Percentiles rank a stretch among this genome's conserved stretches.
phyloP scores from a whole-genome alignment of 1,140 invertebrate genomes.

The Scaptodrosophila lebanonensis region DNA sequence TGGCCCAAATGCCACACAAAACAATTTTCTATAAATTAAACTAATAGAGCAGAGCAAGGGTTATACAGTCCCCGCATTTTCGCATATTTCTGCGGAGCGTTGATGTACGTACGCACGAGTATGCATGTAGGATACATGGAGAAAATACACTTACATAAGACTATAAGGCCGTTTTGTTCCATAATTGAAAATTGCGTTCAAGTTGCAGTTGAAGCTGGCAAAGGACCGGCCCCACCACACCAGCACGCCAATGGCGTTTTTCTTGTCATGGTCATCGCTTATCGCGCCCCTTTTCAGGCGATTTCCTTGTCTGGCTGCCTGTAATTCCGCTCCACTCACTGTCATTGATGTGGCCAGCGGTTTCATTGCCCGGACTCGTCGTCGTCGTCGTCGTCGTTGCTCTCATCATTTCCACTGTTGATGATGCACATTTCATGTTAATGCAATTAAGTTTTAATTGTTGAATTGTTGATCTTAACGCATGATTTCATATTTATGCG shows the following conservation, averaged over 20 bases:
- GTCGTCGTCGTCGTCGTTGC: not conserved
- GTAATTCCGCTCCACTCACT: not conserved
- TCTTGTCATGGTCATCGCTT: no score
- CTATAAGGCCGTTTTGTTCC: no score
- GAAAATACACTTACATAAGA: no score
- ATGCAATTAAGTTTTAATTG: constrained; percentile 76
- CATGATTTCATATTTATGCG: constrained; percentile 75
- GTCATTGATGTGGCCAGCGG: not conserved
- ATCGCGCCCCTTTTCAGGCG: constrained; percentile 29
- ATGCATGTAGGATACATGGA: no score
- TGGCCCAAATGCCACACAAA: constrained; percentile 58
- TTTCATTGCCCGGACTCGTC: not conserved
- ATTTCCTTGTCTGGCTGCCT: constrained; percentile 13
- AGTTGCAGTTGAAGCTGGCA: no score
- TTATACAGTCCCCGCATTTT: no score
- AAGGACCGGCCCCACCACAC: no score
- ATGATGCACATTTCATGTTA: constrained; percentile 75
- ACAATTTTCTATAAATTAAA: constrained; percentile 74
- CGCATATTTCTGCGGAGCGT: no score
- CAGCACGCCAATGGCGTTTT: no score
- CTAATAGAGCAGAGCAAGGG: constrained; percentile 31
- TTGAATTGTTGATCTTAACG: constrained; percentile 76
- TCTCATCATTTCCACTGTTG: constrained; percentile 46
- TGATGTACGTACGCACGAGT: no score
- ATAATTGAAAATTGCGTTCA: constrained; percentile 36